Evolutionary conservation across 2,113 vertebrate genomes (phyloP).

Genomic region (Chrysochloris asiatica): DNA sequence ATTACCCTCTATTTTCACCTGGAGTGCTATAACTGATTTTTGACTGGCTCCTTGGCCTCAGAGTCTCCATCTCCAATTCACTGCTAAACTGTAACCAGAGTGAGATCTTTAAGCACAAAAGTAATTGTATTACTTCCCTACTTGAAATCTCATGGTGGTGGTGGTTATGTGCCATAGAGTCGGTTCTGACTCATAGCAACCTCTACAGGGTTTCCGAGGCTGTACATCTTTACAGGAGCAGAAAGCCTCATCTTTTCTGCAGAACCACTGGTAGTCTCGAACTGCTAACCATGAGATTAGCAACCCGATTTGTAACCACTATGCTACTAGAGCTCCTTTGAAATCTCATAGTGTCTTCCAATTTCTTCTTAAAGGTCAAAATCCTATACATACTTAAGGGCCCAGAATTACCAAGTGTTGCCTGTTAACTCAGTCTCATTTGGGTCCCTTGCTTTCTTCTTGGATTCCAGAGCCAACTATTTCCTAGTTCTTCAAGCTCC

Average conservation of each 20-base stretch:
- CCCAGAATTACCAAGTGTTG: background rate
- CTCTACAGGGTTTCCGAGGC: too few species aligned
- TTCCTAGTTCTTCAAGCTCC: background rate
- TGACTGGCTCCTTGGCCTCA: background rate
- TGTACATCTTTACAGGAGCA: too few species aligned
- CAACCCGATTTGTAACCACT: too few species aligned
- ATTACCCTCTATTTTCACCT: background rate
- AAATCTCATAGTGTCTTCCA: background rate
- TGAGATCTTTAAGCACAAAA: background rate
- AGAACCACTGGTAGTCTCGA: too few species aligned
- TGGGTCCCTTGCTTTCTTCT: background rate
- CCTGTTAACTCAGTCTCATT: background rate
- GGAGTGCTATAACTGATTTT: background rate
- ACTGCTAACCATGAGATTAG: too few species aligned
- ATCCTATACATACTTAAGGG: conserved; percentile 7
- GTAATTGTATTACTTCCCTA: background rate
- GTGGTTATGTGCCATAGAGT: too few species aligned
- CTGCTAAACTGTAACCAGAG: background rate
- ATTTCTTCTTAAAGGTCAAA: background rate
- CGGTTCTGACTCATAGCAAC: too few species aligned
- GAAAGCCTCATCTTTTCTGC: too few species aligned
- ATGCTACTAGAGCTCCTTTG: too few species aligned
- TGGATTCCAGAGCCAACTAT: background rate
- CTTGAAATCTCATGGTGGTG: background rate
- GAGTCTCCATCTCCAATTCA: background rate